phyloP scores from a whole-genome alignment of 1,140 invertebrate genomes.

The Druon quercuslanigerum region DNA sequence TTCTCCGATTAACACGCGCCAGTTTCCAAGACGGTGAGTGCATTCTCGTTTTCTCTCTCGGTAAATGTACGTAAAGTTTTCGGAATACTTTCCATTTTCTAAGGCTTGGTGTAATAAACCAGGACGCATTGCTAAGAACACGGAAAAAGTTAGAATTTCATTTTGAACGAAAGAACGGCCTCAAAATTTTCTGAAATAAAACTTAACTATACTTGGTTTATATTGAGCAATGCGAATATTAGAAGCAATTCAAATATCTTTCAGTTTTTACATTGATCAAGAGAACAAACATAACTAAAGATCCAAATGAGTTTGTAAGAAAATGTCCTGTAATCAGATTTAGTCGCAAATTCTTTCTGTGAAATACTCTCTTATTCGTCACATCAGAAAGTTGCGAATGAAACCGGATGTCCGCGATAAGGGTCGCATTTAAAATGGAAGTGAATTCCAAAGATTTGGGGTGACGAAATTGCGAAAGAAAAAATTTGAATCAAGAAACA shows the following conservation, averaged over 20 bases:
- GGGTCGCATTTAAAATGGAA: slow-evolving; percentile 20
- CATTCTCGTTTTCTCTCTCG: slow-evolving; percentile 56
- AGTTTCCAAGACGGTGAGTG: slow-evolving; percentile 49
- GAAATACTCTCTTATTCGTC: not conserved
- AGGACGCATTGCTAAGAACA: not conserved
- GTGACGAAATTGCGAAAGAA: not conserved
- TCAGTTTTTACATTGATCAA: no score
- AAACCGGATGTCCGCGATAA: not conserved
- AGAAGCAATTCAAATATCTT: no score
- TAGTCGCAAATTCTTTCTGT: no score
- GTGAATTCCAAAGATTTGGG: slow-evolving; percentile 2
- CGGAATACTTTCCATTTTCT: slow-evolving; percentile 65
- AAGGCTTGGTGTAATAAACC: slow-evolving; percentile 31
- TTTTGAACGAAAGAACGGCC: not conserved
- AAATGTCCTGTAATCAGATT: no score
- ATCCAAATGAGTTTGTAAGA: no score
- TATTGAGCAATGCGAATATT: no score
- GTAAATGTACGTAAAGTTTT: slow-evolving; percentile 48
- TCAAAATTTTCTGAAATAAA: not conserved
- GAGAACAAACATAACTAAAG: no score
- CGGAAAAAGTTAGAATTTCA: not conserved
- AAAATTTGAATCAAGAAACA: not conserved
- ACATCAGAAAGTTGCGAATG: not conserved
- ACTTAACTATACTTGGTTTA: no score
- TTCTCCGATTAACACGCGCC: slow-evolving; percentile 67